A percentile compares a stretch with the other conserved stretches of the same genome.
Conservation (phyloP, 2,797 vertebrate genomes). For the Aplochiton taeniatus region DNA sequence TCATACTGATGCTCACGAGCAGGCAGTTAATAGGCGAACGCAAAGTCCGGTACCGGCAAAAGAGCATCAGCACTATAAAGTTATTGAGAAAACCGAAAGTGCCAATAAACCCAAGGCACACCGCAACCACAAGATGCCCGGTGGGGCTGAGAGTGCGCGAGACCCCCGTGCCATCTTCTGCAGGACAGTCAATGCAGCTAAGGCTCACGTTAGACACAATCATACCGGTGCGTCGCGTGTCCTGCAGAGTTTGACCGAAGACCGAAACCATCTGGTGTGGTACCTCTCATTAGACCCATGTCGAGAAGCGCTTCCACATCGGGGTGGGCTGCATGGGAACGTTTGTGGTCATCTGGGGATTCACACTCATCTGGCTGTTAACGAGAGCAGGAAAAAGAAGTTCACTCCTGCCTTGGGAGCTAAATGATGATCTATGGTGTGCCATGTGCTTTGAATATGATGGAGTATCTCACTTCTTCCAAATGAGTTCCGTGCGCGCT, state of each 20-base stretch:
- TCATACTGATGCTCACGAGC: constrained; percentile 78
- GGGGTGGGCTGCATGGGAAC: neutral
- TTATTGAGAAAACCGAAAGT: constrained; percentile 79
- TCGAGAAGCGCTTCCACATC: constrained; percentile 10
- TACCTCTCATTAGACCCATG: constrained; percentile 37
- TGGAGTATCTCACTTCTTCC: constrained; percentile 17
- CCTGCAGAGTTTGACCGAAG: constrained; percentile 36
- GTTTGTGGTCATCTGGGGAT: neutral
- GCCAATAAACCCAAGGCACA: constrained; percentile 80
- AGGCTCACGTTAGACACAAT: constrained; percentile 73
- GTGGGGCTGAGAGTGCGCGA: constrained; percentile 64
- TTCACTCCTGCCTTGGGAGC: too few species aligned
- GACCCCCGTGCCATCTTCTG: constrained; percentile 39
- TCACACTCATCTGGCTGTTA: too few species aligned
- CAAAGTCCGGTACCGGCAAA: constrained; percentile 76
- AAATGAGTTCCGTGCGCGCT: constrained; percentile 3
- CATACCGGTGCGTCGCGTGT: constrained; percentile 52
- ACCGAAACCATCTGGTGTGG: constrained; percentile 32
- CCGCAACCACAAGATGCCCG: constrained; percentile 77
- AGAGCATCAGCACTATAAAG: constrained; percentile 76
- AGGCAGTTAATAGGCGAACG: constrained; percentile 83
- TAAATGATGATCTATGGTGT: neutral
- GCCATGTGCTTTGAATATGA: constrained; percentile 27
- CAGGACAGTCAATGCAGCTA: constrained; percentile 65
- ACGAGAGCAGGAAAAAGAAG: too few species aligned